Evolutionary conservation across 2,797 vertebrate species (phyloP), one percentile per base, ranked within the genome.

Genomic region (Darevskia mixta): DNA sequence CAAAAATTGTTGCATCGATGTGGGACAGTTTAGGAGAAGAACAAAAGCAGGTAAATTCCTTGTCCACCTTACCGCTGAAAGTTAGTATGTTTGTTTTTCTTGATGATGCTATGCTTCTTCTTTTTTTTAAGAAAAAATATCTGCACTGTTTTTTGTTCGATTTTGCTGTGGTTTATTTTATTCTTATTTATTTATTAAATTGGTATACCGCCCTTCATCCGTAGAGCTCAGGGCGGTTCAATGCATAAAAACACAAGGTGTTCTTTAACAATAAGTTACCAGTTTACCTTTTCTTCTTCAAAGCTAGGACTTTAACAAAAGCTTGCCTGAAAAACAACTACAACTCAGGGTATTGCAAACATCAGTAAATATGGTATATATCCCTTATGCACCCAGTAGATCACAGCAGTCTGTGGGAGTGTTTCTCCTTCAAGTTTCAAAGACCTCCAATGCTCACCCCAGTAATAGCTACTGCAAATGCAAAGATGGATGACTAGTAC

Each of bases 1-100:
- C 99, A 0, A 99, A 99, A 97, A 99, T 99, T 0, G 99, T 99
- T 87, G 99, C 99, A 0, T 99, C 99, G 0, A 99, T 99, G 99
- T 99, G 99, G 99, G 99, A 99, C 90, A 98, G 98, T 78, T 88
- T 99, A 93, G 99, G 98, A 88, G 99, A 99, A 96, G 99, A 99
- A 92, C 98, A 99, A 94, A 99, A 99, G 92, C 99, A 99, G 97
- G 99, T 99, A 95, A 96, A 96, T 94, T 55, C 23, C 32, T 81
- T 72, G 43, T 49, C 0, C 9, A 5, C 25, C 27, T 66, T 77
- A 18, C 66, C 58, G 55, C 58, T 67, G 32, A 3, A 35, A 32
- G 18, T 38, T 49, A 13, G 49, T 49, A 49, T 15, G 11, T 0
- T 38, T 85, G 58, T 6, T 23, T 13, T 17, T 66, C 4, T 0